phyloP scores from a whole-genome alignment of 2,888 invertebrate genomes.

The Ormia ochracea region DNA sequence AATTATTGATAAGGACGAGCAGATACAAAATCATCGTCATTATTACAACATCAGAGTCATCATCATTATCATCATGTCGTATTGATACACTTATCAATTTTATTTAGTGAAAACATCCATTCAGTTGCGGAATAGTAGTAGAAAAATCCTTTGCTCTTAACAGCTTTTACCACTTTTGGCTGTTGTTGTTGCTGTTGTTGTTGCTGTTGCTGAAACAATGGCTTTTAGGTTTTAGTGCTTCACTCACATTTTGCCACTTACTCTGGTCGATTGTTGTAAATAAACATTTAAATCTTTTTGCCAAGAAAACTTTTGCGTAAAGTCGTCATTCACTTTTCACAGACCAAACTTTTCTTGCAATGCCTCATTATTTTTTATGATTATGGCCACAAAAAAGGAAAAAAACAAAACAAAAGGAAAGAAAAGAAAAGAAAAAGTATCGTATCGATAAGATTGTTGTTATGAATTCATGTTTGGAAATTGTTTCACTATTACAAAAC shows the following conservation, averaged over 20 bases:
- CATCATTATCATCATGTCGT: slow-evolving; percentile 34
- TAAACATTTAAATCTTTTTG: slow-evolving; percentile 60
- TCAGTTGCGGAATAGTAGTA: slow-evolving; percentile 11
- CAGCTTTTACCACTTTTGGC: slow-evolving; percentile 34
- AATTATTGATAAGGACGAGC: slow-evolving; percentile 47
- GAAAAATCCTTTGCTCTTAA: slow-evolving; percentile 45
- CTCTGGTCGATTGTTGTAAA: slow-evolving; percentile 39
- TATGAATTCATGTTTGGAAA: slow-evolving; percentile 19
- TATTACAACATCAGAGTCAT: slow-evolving; percentile 19
- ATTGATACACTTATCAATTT: slow-evolving; percentile 63
- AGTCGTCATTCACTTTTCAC: slow-evolving; percentile 35
- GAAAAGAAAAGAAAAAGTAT: slow-evolving; percentile 36
- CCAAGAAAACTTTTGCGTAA: slow-evolving; percentile 42
- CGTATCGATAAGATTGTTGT: slow-evolving; percentile 60
- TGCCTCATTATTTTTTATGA: slow-evolving; percentile 74
- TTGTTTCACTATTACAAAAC: not conserved
- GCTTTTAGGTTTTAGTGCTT: slow-evolving; percentile 30
- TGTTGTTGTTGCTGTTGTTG: no score
- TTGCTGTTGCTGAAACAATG: slow-evolving; percentile 51
- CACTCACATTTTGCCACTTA: slow-evolving; percentile 9
- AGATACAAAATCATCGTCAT: slow-evolving; percentile 55
- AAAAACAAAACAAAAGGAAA: slow-evolving; percentile 37
- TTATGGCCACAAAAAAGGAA: slow-evolving; percentile 66
- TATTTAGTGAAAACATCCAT: slow-evolving; percentile 50
- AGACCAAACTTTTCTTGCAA: slow-evolving; percentile 61